These are phyloP conservation scores for Bursaphelenchus mucronatus DNA, from an alignment of 1,140 invertebrate species.

Conservation along the genomic window DNA sequence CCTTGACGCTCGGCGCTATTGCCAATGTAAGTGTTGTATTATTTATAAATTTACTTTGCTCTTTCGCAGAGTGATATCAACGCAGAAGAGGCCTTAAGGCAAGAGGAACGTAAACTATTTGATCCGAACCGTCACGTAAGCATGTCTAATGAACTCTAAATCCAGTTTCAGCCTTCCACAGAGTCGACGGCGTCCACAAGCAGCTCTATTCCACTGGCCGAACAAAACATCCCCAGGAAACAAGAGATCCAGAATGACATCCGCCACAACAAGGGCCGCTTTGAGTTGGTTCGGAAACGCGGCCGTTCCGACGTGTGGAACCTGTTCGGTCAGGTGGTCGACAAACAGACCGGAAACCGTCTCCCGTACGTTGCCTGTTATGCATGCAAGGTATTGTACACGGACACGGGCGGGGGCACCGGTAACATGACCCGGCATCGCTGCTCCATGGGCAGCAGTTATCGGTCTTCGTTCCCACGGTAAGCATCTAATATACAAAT, in stretches of 20 bases:
- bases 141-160: not conserved
- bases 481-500: not conserved
- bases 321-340: constrained; percentile 57
- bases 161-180: constrained; percentile 35
- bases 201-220: constrained; percentile 16
- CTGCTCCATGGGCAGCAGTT: constrained; percentile 57
- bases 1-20: constrained; percentile 5
- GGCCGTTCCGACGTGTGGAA: constrained; percentile 61
- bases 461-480: constrained; percentile 43
- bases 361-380: constrained; percentile 58
- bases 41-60: constrained; percentile 24
- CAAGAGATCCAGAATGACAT: constrained; percentile 60
- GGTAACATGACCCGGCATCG: constrained; percentile 54
- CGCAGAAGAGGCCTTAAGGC: not conserved
- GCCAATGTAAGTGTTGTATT: not conserved
- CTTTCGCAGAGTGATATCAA: not conserved
- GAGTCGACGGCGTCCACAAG: constrained; percentile 52
- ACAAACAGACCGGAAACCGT: constrained; percentile 48
- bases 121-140: not conserved
- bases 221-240: constrained; percentile 52
- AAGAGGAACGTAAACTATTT: not conserved
- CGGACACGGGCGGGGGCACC: constrained; percentile 58
- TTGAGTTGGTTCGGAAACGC: constrained; percentile 54
- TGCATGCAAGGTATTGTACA: constrained; percentile 59
- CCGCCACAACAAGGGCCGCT: constrained; percentile 50